These are phyloP conservation scores for Suricata suricatta DNA, from an alignment of 2,113 vertebrate genomes.

Conservation along the genomic window DNA sequence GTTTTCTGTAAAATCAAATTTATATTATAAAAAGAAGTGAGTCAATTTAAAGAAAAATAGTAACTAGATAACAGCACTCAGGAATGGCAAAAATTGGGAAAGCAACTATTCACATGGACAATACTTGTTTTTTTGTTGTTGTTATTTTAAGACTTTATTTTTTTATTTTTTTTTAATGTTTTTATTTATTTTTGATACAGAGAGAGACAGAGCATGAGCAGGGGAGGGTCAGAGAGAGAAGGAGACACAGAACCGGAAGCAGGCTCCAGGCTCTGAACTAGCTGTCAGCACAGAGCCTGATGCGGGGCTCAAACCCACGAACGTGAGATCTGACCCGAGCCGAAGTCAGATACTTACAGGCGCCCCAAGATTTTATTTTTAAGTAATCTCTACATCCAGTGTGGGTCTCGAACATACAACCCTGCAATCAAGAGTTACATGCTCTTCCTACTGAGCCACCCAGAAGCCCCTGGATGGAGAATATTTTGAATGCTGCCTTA, in stretches of 20 bases:
- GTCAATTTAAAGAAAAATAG: constrained; percentile 25
- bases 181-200: too few species aligned
- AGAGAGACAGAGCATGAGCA: too few species aligned
- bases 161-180: too few species aligned
- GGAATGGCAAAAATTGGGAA: background rate
- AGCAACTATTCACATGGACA: background rate
- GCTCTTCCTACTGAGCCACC: background rate
- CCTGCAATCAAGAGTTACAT: background rate
- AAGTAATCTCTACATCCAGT: background rate
- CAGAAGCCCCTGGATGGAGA: background rate
- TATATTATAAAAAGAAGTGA: background rate
- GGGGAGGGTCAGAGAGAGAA: too few species aligned
- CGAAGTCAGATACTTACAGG: too few species aligned
- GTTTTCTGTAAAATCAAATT: constrained; percentile 12
- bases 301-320: too few species aligned
- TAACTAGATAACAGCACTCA: background rate
- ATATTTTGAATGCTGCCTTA: background rate
- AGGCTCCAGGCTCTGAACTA: too few species aligned
- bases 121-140: background rate
- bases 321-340: too few species aligned
- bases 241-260: too few species aligned
- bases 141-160: background rate
- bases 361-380: background rate
- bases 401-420: background rate
- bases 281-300: too few species aligned